Evolutionary conservation across 2,888 invertebrate genomes (phyloP), one percentile per base, ranked within the genome.

Genomic region (Coenonympha glycerion): DNA sequence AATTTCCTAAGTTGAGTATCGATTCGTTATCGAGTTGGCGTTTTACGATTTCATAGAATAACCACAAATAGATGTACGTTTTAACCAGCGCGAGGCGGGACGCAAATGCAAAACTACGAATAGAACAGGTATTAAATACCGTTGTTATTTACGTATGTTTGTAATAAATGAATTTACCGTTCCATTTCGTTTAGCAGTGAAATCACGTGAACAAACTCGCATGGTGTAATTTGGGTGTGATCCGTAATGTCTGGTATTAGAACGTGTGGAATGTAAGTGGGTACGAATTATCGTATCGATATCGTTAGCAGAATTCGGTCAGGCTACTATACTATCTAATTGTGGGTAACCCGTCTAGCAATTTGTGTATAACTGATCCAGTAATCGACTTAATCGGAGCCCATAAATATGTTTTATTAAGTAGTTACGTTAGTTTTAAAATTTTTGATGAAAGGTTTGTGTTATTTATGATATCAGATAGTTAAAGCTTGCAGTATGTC

Each of bases 111-210:
- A 39, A 24, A 48, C 37, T n/a, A n/a, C 31, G n/a, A 40, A 40
- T 44, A 28, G 47, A 45, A 52, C 51, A 34, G 48, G 44, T 47
- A 49, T 47, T 37, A 34, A 45, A 36, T 49, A 50, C 42, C 47
- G 53, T 53, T 48, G 42, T 21, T 49, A 47, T 49, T 46, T 49
- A 49, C 24, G 24, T 28, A 52, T 48, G 49, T 46, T 52, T 45
- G 47, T 54, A n/a, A n/a, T n/a, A n/a, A n/a, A 42, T 21, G 34
- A 16, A 19, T 37, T 44, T 54, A 48, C 44, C 47, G 47, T 54
- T 48, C 34, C 9, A 16, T 39, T 24, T 15, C 22, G 22, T 39
- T 37, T 45, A 3, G 16, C 22, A 28, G 31, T 31, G 28, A 28
- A 44, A 48, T 51, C 21, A 48, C 21, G 16, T 33, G 26, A 39